These are phyloP conservation scores for Eucera pruinosa DNA, from an alignment of 2,888 invertebrate species.

Conservation along the genomic window DNA sequence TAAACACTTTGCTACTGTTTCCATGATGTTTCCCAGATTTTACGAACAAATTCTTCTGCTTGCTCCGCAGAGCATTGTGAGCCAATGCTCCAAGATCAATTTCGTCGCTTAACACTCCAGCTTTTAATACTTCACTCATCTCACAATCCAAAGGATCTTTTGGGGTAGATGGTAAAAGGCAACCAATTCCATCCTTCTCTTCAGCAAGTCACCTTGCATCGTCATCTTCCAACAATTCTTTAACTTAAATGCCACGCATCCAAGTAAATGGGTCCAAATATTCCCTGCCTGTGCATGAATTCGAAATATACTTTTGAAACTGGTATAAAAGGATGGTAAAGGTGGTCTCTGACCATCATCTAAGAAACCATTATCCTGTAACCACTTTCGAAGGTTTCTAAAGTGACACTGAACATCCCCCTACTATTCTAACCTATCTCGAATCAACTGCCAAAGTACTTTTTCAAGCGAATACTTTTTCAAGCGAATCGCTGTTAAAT, in stretches of 20 bases:
- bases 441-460: not conserved
- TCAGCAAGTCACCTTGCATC: slow-evolving; percentile 85
- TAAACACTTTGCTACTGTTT: slow-evolving; percentile 97
- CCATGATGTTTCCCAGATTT: slow-evolving; percentile 97
- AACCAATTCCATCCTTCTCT: slow-evolving; percentile 93
- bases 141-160: slow-evolving; percentile 94
- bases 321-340: slow-evolving; percentile 97
- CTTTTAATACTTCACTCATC: slow-evolving; percentile 94
- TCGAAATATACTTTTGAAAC: slow-evolving; percentile 99
- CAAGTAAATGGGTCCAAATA: slow-evolving; percentile 98
- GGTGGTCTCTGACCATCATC: slow-evolving; percentile 98
- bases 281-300: slow-evolving; percentile 99
- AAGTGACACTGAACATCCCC: slow-evolving; percentile 99
- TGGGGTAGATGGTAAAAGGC: slow-evolving; percentile 93
- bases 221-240: slow-evolving; percentile 81
- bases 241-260: no score
- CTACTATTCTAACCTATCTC: not conserved
- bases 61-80: slow-evolving; percentile 96
- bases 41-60: slow-evolving; percentile 97
- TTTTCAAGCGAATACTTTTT: not conserved
- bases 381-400: slow-evolving; percentile 96
- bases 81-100: slow-evolving; percentile 93
- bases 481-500: not conserved
- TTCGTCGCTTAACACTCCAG: slow-evolving; percentile 93
- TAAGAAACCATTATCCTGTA: slow-evolving; percentile 99